A percentile compares a stretch with the other conserved stretches of the same genome.
These are phyloP conservation scores for Selene dorsalis DNA, from an alignment of 2,797 vertebrate genomes.

Conservation along the genomic window DNA sequence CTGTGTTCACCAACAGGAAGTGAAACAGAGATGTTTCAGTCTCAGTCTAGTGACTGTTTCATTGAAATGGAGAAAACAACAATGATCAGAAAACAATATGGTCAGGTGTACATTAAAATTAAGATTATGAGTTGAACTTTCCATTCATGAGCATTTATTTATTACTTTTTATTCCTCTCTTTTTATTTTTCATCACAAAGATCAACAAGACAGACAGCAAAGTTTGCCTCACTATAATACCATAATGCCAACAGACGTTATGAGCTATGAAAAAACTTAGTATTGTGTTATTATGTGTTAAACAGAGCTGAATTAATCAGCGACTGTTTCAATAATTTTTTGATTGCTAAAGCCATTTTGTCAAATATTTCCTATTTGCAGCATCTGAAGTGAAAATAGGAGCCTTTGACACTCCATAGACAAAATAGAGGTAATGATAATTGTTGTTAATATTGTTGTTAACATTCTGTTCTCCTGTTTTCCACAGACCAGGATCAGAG, in stretches of 20 bases:
- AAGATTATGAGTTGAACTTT: too few species aligned
- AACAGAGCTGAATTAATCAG: neutral
- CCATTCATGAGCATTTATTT: too few species aligned
- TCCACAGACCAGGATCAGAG: slow-evolving; percentile 53
- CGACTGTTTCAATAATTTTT: too few species aligned
- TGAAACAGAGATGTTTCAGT: neutral
- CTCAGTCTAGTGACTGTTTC: neutral
- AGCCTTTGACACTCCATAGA: neutral
- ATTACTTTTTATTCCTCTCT: too few species aligned
- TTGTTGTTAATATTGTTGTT: neutral
- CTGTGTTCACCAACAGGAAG: neutral
- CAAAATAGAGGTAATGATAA: neutral
- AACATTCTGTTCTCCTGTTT: neutral
- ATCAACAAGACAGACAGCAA: too few species aligned
- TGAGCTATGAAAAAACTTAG: too few species aligned
- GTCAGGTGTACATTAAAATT: too few species aligned
- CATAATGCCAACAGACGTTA: too few species aligned
- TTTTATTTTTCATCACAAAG: too few species aligned
- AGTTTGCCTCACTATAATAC: too few species aligned
- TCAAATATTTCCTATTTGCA: neutral
- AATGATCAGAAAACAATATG: neutral
- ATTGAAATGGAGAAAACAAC: neutral
- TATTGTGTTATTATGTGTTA: too few species aligned
- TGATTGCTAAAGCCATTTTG: neutral
- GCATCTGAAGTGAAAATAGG: neutral